Percentiles rank a stretch among this genome's conserved stretches.
These are phyloP conservation scores for Molossus alvarezi DNA, from an alignment of 2,797 vertebrate species.

Conservation along the genomic window DNA sequence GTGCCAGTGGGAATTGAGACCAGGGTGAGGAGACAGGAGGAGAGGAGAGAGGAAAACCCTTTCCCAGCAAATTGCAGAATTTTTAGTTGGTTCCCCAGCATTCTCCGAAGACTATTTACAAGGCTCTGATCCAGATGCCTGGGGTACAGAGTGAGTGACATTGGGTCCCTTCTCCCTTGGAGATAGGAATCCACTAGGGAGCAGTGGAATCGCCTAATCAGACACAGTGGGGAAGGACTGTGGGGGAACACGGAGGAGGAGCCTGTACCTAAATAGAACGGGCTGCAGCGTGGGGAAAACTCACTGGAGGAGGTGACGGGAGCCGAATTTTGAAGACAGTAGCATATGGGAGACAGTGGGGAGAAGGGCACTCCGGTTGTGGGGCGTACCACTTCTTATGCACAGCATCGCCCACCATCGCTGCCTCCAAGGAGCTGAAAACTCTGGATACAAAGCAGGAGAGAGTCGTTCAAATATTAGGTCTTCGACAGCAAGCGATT, in stretches of 20 bases:
- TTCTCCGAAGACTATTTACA: neutral
- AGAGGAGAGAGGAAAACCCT: neutral
- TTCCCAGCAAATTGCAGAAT: neutral
- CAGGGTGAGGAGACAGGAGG: neutral
- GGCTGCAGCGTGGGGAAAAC: neutral
- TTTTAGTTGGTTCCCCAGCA: neutral
- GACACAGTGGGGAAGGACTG: neutral
- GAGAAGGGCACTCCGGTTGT: neutral
- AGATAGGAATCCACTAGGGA: neutral
- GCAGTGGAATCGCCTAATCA: neutral
- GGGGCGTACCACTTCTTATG: neutral
- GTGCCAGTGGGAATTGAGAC: neutral
- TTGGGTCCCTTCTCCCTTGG: neutral
- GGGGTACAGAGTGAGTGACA: neutral
- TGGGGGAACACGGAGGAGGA: neutral
- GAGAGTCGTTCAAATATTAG: neutral
- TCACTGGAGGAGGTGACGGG: neutral
- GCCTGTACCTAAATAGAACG: neutral
- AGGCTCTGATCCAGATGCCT: neutral
- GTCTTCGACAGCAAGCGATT: neutral
- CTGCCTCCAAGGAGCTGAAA: neutral
- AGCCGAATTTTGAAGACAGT: neutral
- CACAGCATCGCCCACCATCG: neutral
- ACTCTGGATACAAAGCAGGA: neutral
- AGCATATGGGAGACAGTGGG: neutral